Percentiles rank a stretch among this genome's conserved stretches.
Evolutionary conservation across 2,797 vertebrate genomes (phyloP).

Genomic region (Rhadinocentrus ornatus): DNA sequence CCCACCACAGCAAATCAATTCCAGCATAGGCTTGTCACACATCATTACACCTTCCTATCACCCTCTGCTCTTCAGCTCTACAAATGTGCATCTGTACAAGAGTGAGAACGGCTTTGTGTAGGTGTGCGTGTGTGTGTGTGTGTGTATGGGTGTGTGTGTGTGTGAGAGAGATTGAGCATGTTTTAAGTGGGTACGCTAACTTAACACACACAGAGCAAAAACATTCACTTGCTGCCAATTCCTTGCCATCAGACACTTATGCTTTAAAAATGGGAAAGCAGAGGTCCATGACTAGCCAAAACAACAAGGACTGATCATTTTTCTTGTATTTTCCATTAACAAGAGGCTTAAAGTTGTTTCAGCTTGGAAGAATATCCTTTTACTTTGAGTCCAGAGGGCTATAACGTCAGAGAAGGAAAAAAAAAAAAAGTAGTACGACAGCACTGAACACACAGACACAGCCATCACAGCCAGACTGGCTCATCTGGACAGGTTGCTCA

Average conservation of each 20-base stretch:
- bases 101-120: neutral
- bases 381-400: slow-evolving; percentile 59
- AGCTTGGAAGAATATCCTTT: slow-evolving; percentile 53
- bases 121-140: slow-evolving; percentile 14
- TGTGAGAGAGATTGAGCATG: slow-evolving; percentile 19
- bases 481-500: slow-evolving; percentile 78
- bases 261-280: slow-evolving; percentile 36
- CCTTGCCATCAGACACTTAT: slow-evolving; percentile 15
- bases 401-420: slow-evolving; percentile 65
- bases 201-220: slow-evolving; percentile 21
- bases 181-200: slow-evolving; percentile 53
- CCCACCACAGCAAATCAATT: slow-evolving; percentile 64
- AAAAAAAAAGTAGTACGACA: slow-evolving; percentile 47
- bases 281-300: slow-evolving; percentile 14
- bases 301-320: slow-evolving; percentile 43
- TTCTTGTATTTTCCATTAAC: slow-evolving; percentile 61
- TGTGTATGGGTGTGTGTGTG: slow-evolving; percentile 9
- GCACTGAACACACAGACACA: slow-evolving; percentile 41
- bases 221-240: slow-evolving; percentile 13
- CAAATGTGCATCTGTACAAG: slow-evolving; percentile 27
- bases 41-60: slow-evolving; percentile 69
- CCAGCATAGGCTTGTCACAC: slow-evolving; percentile 68
- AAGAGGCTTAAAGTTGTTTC: slow-evolving; percentile 57
- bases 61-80: slow-evolving; percentile 53
- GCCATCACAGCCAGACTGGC: slow-evolving; percentile 59